Evolutionary conservation across 2,888 invertebrate species (phyloP).

Genomic region (Malachius bipustulatus): DNA sequence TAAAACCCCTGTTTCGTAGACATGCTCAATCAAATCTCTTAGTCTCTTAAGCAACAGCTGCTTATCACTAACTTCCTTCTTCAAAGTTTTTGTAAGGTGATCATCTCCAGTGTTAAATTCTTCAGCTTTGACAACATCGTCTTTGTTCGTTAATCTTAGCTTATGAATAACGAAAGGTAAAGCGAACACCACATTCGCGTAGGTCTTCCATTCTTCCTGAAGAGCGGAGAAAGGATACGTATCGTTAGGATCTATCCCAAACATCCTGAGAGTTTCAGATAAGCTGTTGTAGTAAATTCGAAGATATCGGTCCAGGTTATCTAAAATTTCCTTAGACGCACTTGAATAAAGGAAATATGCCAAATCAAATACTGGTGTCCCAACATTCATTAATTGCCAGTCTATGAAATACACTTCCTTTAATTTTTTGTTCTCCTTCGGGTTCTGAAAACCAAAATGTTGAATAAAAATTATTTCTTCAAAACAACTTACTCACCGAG

Average conservation of each 20-base stretch:
- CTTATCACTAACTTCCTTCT: too few relatives aligned
- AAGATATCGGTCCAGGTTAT: background rate
- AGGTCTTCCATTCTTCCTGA: background rate
- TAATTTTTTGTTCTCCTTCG: background rate
- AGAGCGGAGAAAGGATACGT: background rate
- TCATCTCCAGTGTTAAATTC: too few relatives aligned
- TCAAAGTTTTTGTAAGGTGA: too few relatives aligned
- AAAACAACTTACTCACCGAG: background rate
- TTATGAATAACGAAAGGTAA: too few relatives aligned
- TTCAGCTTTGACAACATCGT: too few relatives aligned
- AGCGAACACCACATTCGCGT: too few relatives aligned
- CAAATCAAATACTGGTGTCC: background rate
- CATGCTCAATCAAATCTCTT: too few relatives aligned
- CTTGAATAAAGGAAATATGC: background rate
- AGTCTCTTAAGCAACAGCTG: too few relatives aligned
- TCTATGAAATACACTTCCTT: background rate
- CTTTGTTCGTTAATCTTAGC: too few relatives aligned
- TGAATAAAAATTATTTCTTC: too few relatives aligned
- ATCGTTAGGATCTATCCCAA: background rate
- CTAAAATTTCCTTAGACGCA: background rate
- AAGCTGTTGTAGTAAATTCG: background rate
- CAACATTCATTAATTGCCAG: background rate
- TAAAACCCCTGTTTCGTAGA: too few relatives aligned
- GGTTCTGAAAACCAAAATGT: too few relatives aligned
- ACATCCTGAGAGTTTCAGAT: background rate